A percentile compares a stretch with the other conserved stretches of the same genome.
Evolutionary conservation across 2,888 invertebrate species (phyloP).

Genomic region (Drosophila neutralis): DNA sequence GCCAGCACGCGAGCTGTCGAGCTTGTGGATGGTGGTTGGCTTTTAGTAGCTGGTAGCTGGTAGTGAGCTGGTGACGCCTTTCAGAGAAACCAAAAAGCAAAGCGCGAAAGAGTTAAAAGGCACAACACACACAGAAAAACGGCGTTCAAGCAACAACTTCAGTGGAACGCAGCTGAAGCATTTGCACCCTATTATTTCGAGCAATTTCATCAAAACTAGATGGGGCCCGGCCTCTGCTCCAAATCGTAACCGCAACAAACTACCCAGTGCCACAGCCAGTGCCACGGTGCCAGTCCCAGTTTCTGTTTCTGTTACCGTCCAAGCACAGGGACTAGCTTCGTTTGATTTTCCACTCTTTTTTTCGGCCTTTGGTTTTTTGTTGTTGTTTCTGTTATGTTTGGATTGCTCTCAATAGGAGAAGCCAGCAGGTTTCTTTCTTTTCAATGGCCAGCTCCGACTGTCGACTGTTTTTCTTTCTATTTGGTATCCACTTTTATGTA

Average conservation of each 20-base stretch:
- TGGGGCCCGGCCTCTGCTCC: slow-evolving; percentile 63
- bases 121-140: slow-evolving; percentile 40
- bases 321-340: slow-evolving; percentile 39
- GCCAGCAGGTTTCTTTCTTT: slow-evolving; percentile 67
- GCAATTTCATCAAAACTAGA: slow-evolving; percentile 78
- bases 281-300: slow-evolving; percentile 26
- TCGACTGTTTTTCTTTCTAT: slow-evolving; percentile 63
- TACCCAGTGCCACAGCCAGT: slow-evolving; percentile 22
- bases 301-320: slow-evolving; percentile 20
- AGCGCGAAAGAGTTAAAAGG: slow-evolving; percentile 75
- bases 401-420: slow-evolving; percentile 57
- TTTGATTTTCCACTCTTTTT: slow-evolving; percentile 36
- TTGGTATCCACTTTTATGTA: slow-evolving; percentile 78
- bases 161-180: slow-evolving; percentile 49
- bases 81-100: slow-evolving; percentile 49
- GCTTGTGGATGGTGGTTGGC: slow-evolving; percentile 8
- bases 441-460: slow-evolving; percentile 58
- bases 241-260: slow-evolving; percentile 72
- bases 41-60: slow-evolving; percentile 31
- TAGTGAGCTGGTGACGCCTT: slow-evolving; percentile 59
- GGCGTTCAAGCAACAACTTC: slow-evolving; percentile 6
- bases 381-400: slow-evolving; percentile 28
- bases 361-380: slow-evolving; percentile 22
- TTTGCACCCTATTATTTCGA: slow-evolving; percentile 78
- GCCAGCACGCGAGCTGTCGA: slow-evolving; percentile 43